Conservation (phyloP, 2,113 vertebrate species). For the Phylloscopus trochiloides region DNA sequence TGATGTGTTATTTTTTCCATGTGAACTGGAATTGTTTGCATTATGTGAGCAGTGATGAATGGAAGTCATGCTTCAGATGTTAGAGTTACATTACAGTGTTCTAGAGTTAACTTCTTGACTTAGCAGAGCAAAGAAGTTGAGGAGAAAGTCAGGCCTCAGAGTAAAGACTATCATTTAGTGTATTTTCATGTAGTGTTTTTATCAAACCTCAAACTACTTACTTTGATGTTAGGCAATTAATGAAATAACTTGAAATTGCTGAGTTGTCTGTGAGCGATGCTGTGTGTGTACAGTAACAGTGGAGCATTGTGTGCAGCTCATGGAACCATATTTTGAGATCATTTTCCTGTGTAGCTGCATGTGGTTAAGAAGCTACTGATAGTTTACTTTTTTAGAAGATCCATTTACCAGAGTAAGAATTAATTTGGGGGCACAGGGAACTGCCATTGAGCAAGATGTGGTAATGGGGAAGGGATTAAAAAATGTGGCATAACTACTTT, state of each 20-base stretch:
- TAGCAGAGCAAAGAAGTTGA: neutral
- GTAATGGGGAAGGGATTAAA: neutral
- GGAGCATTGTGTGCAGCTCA: neutral
- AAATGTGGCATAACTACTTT: neutral
- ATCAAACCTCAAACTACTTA: neutral
- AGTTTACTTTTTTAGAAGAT: neutral
- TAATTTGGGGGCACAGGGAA: neutral
- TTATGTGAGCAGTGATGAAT: constrained; percentile 18
- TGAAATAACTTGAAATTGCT: neutral
- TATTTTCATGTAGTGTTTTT: neutral
- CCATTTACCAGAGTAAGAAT: neutral
- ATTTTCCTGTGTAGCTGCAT: neutral
- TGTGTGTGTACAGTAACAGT: neutral
- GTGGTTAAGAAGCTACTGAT: neutral
- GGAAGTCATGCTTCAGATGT: neutral
- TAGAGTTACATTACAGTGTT: neutral
- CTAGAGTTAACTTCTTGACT: constrained; percentile 2
- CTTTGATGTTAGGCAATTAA: neutral
- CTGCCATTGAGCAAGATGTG: neutral
- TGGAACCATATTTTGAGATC: neutral
- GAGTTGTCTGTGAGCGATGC: neutral
- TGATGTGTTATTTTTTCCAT: constrained; percentile 59
- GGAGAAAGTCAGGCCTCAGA: neutral
- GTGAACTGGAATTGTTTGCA: constrained; percentile 37
- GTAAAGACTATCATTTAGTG: neutral